These are phyloP conservation scores for Trachelus iudaicus DNA, from an alignment of 2,888 invertebrate species.

Conservation along the genomic window DNA sequence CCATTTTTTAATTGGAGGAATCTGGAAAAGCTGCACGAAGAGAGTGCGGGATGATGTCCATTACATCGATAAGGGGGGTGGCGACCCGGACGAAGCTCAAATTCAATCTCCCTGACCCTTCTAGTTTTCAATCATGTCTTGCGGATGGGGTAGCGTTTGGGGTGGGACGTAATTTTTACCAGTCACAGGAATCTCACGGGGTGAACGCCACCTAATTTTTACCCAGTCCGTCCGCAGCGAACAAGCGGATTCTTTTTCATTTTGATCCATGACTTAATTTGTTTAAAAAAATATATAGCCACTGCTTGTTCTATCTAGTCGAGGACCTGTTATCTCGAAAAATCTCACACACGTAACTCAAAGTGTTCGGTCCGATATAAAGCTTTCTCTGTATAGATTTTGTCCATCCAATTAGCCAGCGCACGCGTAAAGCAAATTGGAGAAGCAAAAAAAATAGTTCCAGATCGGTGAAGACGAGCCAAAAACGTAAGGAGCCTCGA, in stretches of 20 bases:
- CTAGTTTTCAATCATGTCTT: neutral
- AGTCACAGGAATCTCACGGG: neutral
- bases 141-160: neutral
- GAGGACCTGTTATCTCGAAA: too few species aligned
- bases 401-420: too few species aligned
- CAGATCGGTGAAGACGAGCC: too few species aligned
- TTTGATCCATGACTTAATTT: neutral
- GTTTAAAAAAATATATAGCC: too few species aligned
- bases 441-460: too few species aligned
- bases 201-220: neutral
- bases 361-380: too few species aligned
- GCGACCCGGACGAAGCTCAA: neutral
- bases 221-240: neutral
- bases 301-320: too few species aligned
- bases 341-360: too few species aligned
- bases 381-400: too few species aligned
- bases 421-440: too few species aligned
- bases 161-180: neutral
- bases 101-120: neutral
- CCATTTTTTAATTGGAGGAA: neutral
- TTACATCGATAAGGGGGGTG: neutral
- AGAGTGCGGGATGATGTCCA: neutral
- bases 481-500: too few species aligned
- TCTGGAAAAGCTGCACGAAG: neutral
- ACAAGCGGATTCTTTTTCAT: neutral